Percentiles rank a stretch among this genome's conserved stretches.
These are phyloP conservation scores for Rhagium mordax DNA, from an alignment of 2,888 invertebrate genomes.

Conservation along the genomic window DNA sequence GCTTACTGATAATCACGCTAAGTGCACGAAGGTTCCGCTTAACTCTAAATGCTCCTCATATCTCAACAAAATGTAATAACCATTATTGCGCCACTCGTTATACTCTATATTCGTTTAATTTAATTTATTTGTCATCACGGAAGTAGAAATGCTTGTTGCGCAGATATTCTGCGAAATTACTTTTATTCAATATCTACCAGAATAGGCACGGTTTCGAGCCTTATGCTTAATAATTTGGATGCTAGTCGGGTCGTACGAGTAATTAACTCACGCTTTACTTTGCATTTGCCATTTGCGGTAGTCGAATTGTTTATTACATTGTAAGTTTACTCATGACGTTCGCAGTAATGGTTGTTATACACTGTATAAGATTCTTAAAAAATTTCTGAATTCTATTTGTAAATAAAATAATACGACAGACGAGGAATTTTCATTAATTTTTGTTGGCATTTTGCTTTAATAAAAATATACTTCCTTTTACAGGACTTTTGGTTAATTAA, in stretches of 20 bases:
- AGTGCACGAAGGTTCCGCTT: conserved; percentile 62
- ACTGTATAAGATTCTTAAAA: too few relatives aligned
- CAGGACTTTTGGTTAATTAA: too few relatives aligned
- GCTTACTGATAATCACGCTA: conserved; percentile 65
- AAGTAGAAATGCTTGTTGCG: conserved; percentile 57
- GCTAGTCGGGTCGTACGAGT: neutral
- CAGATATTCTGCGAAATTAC: conserved; percentile 44
- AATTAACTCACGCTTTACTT: neutral
- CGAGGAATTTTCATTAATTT: too few relatives aligned
- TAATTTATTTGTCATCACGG: conserved; percentile 59
- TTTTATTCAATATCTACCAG: conserved; percentile 5
- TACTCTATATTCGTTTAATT: conserved; percentile 59
- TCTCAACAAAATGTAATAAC: conserved; percentile 65
- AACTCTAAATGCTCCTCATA: conserved; percentile 63
- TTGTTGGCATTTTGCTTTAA: too few relatives aligned
- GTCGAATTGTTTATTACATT: too few relatives aligned
- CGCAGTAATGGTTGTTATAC: too few relatives aligned
- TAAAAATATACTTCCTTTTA: too few relatives aligned
- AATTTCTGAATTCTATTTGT: too few relatives aligned
- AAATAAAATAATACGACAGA: too few relatives aligned
- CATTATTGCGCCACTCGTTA: conserved; percentile 62
- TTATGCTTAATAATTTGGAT: neutral
- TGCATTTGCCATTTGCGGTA: too few relatives aligned
- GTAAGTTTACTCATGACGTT: too few relatives aligned
- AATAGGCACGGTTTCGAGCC: neutral